Conservation (phyloP, 2,888 invertebrate species). For the Pyrocoelia pectoralis region DNA sequence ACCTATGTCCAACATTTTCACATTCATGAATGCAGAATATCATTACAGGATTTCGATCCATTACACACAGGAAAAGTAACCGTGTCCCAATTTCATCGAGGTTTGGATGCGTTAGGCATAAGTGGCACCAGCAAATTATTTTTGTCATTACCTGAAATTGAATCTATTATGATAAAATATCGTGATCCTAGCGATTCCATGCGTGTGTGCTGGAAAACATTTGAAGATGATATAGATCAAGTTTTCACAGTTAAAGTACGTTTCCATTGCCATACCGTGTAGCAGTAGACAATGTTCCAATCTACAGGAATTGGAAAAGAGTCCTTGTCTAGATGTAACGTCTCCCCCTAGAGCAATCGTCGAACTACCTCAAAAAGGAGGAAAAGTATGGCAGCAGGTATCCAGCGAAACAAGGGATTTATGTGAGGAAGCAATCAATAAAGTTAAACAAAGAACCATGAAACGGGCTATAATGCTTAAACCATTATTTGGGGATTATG, state of each 20-base stretch:
- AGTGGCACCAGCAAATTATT: conserved; percentile 65
- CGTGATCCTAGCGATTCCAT: conserved; percentile 74
- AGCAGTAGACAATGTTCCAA: too few relatives aligned
- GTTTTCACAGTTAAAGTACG: conserved; percentile 60
- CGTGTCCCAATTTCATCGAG: conserved; percentile 75
- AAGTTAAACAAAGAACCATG: conserved; percentile 68
- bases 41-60: conserved; percentile 70
- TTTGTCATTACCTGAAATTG: conserved; percentile 69
- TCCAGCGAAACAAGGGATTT: conserved; percentile 58
- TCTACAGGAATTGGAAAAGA: conserved; percentile 68
- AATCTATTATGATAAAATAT: conserved; percentile 72
- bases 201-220: conserved; percentile 77
- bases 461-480: conserved; percentile 71
- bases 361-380: conserved; percentile 61
- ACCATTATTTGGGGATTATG: conserved; percentile 75
- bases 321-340: conserved; percentile 66
- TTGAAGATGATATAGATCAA: conserved; percentile 80
- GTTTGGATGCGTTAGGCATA: conserved; percentile 72
- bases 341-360: conserved; percentile 65
- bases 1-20: too few relatives aligned
- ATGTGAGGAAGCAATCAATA: conserved; percentile 69
- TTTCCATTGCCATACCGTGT: too few relatives aligned
- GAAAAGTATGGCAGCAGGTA: conserved; percentile 61
- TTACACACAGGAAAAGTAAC: conserved; percentile 74
- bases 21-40: too few relatives aligned